Percentiles rank a stretch among this genome's conserved stretches.
phyloP scores from a whole-genome alignment of 1,140 invertebrate species.

The Achatina immaculata region DNA sequence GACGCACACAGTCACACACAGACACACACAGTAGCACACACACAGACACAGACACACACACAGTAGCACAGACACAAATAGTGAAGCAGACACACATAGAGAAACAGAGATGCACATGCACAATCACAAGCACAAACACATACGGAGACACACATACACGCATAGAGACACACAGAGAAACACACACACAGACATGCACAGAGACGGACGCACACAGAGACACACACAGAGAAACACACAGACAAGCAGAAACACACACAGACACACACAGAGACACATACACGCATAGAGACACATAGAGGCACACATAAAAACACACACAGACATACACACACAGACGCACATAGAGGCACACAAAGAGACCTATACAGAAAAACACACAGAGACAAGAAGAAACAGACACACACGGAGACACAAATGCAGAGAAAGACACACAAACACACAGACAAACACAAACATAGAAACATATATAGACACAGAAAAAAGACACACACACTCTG shows the following conservation, averaged over 20 bases:
- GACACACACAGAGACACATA: too few relatives aligned
- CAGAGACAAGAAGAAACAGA: too few relatives aligned
- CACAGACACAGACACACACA: neutral
- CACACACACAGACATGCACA: neutral
- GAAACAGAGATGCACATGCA: neutral
- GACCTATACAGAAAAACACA: too few relatives aligned
- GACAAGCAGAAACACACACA: neutral
- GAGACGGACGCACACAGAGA: neutral
- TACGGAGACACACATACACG: neutral
- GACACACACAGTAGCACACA: neutral
- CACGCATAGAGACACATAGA: too few relatives aligned
- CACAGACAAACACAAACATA: too few relatives aligned
- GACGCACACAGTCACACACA: neutral
- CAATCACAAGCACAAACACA: neutral
- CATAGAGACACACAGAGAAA: neutral
- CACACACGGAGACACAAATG: too few relatives aligned
- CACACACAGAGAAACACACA: neutral
- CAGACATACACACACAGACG: too few relatives aligned
- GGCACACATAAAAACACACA: too few relatives aligned
- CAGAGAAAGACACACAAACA: too few relatives aligned
- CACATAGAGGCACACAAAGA: too few relatives aligned
- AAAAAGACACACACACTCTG: too few relatives aligned
- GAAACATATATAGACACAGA: too few relatives aligned
- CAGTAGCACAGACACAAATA: neutral
- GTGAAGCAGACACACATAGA: neutral